These are phyloP conservation scores for Terebella lapidaria DNA, from an alignment of 2,888 invertebrate species.

Conservation along the genomic window DNA sequence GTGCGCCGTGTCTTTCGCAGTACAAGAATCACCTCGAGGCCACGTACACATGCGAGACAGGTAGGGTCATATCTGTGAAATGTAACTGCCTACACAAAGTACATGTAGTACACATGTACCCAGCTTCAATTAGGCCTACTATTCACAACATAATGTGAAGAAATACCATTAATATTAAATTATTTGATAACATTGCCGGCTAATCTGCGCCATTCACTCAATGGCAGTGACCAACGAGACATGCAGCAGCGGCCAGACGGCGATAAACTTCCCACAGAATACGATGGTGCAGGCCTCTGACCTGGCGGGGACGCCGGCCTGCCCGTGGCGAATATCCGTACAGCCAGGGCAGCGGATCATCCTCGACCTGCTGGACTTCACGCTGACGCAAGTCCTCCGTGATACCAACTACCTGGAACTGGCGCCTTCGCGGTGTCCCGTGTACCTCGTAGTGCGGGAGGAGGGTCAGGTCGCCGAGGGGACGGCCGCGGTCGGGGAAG, in stretches of 20 bases:
- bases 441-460: not conserved
- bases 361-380: not conserved
- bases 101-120: too few relatives aligned
- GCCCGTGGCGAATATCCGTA: not conserved
- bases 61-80: too few relatives aligned
- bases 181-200: too few relatives aligned
- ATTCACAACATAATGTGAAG: too few relatives aligned
- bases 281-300: not conserved
- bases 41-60: not conserved
- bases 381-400: not conserved
- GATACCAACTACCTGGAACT: not conserved
- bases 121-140: too few relatives aligned
- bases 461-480: not conserved
- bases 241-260: too few relatives aligned
- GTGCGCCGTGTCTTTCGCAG: not conserved
- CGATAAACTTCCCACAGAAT: not conserved
- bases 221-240: too few relatives aligned
- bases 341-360: not conserved
- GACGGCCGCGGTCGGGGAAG: too few relatives aligned
- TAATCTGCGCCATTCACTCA: too few relatives aligned
- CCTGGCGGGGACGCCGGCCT: not conserved
- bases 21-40: constrained; percentile 1
- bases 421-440: not conserved
- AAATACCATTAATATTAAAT: too few relatives aligned
- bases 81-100: too few relatives aligned